These are phyloP conservation scores for Oxyteleia sp. DNA, from an alignment of 2,888 invertebrate species.

Conservation along the genomic window DNA sequence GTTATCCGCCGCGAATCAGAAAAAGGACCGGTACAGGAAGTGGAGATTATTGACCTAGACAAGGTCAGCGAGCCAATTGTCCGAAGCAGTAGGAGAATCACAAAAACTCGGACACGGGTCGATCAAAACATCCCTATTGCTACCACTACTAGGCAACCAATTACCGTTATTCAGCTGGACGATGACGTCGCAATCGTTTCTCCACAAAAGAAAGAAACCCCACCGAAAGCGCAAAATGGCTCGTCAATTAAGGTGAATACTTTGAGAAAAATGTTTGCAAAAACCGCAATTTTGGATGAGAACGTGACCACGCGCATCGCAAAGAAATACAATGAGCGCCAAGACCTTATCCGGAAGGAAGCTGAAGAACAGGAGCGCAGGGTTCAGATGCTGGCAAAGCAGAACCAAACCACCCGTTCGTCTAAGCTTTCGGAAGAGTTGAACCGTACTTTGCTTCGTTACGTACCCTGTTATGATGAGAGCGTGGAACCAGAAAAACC, in stretches of 20 bases:
- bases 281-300: too few species aligned
- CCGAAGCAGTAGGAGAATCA: background rate
- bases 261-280: too few species aligned
- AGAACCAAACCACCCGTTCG: constrained; percentile 81
- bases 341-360: too few species aligned
- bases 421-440: constrained; percentile 81
- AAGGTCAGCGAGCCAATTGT: constrained; percentile 58
- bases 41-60: constrained; percentile 82
- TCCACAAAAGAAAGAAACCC: constrained; percentile 72
- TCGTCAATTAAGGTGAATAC: constrained; percentile 5
- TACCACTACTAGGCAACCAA: constrained; percentile 8
- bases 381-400: too few species aligned
- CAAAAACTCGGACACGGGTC: background rate
- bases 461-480: constrained; percentile 82
- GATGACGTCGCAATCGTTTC: constrained; percentile 1
- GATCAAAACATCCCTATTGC: background rate
- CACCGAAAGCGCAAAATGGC: too few species aligned
- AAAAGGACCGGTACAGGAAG: constrained; percentile 46
- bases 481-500: constrained; percentile 79
- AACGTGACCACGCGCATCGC: too few species aligned
- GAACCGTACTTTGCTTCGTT: constrained; percentile 80
- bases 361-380: too few species aligned
- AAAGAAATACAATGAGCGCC: too few species aligned
- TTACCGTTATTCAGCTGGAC: constrained; percentile 13
- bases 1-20: constrained; percentile 68